Evolutionary conservation across 2,888 invertebrate genomes (phyloP).

Genomic region (Gryllus longicercus): DNA sequence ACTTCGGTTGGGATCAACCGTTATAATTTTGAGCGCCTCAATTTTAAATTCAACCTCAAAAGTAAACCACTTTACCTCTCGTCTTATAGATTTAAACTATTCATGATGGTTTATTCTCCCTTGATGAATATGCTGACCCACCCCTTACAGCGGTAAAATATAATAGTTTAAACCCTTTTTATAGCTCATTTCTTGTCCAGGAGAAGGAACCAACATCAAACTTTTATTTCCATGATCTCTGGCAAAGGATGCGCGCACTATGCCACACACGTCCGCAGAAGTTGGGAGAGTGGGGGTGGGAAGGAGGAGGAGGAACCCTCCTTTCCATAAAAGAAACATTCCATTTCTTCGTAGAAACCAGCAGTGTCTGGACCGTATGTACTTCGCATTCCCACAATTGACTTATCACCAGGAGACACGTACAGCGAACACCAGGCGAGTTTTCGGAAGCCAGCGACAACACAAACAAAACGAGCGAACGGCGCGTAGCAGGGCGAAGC

Average conservation of each 20-base stretch:
- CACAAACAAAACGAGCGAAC: background rate
- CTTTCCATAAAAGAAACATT: background rate
- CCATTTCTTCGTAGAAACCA: background rate
- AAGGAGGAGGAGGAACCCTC: background rate
- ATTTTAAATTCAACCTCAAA: too few relatives aligned
- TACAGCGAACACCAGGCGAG: background rate
- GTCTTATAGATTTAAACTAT: too few relatives aligned
- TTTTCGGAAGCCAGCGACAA: background rate
- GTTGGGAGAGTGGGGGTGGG: background rate
- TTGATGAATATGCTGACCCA: too few relatives aligned
- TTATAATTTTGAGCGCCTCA: too few relatives aligned
- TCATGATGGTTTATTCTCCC: too few relatives aligned
- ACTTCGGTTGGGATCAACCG: too few relatives aligned
- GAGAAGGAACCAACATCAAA: background rate
- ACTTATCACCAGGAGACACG: background rate
- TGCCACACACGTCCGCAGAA: conserved; percentile 1
- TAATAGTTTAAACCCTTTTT: background rate
- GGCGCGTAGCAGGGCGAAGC: background rate
- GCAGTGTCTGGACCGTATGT: background rate
- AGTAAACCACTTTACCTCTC: too few relatives aligned
- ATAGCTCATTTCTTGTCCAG: background rate
- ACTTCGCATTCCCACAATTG: background rate
- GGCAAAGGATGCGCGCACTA: background rate
- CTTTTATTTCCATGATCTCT: background rate
- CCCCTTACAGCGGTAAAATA: background rate